A percentile compares a stretch with the other conserved stretches of the same genome.
These are phyloP conservation scores for Caenorhabditis doughertyi DNA, from an alignment of 2,888 invertebrate species.

Conservation along the genomic window DNA sequence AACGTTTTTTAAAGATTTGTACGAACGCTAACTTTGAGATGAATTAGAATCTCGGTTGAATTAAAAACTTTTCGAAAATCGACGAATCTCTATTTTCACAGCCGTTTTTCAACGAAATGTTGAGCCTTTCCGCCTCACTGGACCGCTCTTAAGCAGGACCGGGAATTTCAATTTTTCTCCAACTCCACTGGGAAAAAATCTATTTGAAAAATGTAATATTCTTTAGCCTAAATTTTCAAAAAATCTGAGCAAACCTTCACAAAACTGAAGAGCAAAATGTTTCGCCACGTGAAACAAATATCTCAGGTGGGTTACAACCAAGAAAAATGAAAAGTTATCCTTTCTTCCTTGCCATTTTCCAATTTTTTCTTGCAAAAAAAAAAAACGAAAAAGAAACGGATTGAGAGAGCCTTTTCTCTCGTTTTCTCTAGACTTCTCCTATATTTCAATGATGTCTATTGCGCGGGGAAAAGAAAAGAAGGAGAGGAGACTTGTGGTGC, in stretches of 20 bases:
- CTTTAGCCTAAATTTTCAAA: not conserved
- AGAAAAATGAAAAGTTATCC: conserved; percentile 25
- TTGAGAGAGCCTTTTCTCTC: not conserved
- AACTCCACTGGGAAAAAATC: too few species aligned
- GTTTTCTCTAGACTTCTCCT: conserved; percentile 27
- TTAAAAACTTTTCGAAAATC: too few species aligned
- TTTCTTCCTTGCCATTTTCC: not conserved
- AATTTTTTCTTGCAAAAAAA: not conserved
- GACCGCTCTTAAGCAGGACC: too few species aligned
- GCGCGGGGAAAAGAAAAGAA: not conserved
- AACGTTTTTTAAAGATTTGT: too few species aligned
- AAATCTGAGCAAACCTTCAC: not conserved
- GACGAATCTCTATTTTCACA: too few species aligned
- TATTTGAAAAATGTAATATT: too few species aligned
- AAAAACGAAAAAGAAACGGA: conserved; percentile 4
- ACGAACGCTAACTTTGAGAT: too few species aligned
- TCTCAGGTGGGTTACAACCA: conserved; percentile 7
- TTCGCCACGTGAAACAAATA: not conserved
- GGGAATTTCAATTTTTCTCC: too few species aligned
- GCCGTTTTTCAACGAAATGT: too few species aligned
- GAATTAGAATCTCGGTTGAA: too few species aligned
- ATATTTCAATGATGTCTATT: not conserved
- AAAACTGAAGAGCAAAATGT: too few species aligned
- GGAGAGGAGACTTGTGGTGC: not conserved
- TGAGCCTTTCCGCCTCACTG: too few species aligned